These are phyloP conservation scores for Tinea pellionella DNA, from an alignment of 2,888 invertebrate species.

Conservation along the genomic window DNA sequence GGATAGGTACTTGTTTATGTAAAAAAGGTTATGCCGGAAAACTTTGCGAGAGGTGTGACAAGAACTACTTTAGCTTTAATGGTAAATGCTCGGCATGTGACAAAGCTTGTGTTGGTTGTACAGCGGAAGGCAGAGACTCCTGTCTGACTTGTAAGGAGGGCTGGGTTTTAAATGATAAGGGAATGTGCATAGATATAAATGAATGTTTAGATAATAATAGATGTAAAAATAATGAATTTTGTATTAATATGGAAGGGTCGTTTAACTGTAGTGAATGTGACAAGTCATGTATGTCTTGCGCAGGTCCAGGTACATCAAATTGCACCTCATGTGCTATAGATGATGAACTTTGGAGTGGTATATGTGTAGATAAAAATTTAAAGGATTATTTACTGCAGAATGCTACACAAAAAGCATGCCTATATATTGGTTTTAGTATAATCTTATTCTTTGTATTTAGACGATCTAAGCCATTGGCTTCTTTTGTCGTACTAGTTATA, in stretches of 20 bases:
- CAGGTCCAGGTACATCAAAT: slow-evolving; percentile 86
- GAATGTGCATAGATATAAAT: slow-evolving; percentile 84
- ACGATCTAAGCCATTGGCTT: slow-evolving; percentile 30
- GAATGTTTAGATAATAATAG: slow-evolving; percentile 75
- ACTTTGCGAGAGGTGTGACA: slow-evolving; percentile 80
- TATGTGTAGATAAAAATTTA: slow-evolving; percentile 36
- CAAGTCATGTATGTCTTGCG: slow-evolving; percentile 82
- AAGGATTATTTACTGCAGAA: slow-evolving; percentile 31
- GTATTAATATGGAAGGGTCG: slow-evolving; percentile 87
- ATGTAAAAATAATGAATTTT: slow-evolving; percentile 79
- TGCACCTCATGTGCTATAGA: slow-evolving; percentile 78
- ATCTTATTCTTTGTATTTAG: slow-evolving; percentile 31
- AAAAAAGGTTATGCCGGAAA: slow-evolving; percentile 82
- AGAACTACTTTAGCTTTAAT: slow-evolving; percentile 74
- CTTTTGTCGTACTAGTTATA: slow-evolving; percentile 30
- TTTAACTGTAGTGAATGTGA: slow-evolving; percentile 84
- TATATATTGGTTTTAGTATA: slow-evolving; percentile 38
- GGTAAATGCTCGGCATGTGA: slow-evolving; percentile 84
- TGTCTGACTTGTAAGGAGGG: slow-evolving; percentile 71
- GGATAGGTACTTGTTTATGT: slow-evolving; percentile 91
- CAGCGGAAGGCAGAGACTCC: slow-evolving; percentile 74
- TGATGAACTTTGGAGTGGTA: slow-evolving; percentile 36
- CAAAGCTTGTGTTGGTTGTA: slow-evolving; percentile 81
- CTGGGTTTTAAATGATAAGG: slow-evolving; percentile 75
- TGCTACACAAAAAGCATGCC: slow-evolving; percentile 28